Evolutionary conservation across 1,140 invertebrate genomes (phyloP), one percentile per base, ranked within the genome.

Genomic region (Tetramorium simillimum): DNA sequence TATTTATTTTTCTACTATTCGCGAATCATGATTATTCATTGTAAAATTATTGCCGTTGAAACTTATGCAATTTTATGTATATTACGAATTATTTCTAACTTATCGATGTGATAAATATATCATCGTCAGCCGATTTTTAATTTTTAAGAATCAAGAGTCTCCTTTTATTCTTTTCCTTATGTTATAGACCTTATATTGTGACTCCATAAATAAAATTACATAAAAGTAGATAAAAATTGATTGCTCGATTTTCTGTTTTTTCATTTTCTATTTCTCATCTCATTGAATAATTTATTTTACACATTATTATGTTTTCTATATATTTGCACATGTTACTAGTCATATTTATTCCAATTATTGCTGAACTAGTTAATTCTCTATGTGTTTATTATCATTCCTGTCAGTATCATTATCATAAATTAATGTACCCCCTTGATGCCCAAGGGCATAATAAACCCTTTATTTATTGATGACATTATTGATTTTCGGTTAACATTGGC

Each of bases 1-100:
- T 40, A 81, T 82, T 56, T 82, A 73, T 62, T 84, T 60, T 82
- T 60, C 7, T 18, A 6, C 12, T 12, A 40, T 58, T n/a, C 10
- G 10, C 60, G 14, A 67, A 67, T 56, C 28, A 63, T 46, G 18
- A 2, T 65, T 63, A 37, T 78, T 56, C 16, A 58, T 60, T 58
- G 14, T 33, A 2, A 67, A 58, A 56, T 80, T 9, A 67, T 21
- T 16, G 3, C 18, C n/a, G 46, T 43, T 14, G 6, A 60, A 28
- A 14, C 21, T 77, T 14, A 21, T n/a, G 33, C 51, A 16, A n/a
- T 3, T 46, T 69, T 46, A 24, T 5, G 18, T n/a, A 18, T 21
- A 37, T 76, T 43, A 40, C n/a, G 7, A 43, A 40, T 56, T 58
- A n/a, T 43, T 43, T 7, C 51, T n/a, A 21, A 2, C 7, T 70